Conservation (phyloP, 2,888 invertebrate genomes). For the Fragum fragum region DNA sequence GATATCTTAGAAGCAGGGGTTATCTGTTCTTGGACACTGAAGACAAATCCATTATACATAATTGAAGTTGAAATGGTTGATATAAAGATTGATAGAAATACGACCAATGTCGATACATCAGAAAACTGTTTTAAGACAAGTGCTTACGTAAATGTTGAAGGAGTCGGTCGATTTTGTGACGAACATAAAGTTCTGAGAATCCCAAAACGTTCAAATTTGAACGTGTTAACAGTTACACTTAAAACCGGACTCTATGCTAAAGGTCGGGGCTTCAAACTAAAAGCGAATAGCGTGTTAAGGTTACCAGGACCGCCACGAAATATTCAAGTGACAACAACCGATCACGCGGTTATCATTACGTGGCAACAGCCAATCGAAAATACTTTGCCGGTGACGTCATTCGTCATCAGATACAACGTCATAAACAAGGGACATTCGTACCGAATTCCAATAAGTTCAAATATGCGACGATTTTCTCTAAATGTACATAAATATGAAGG, state of each 20-base stretch:
- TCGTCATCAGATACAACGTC: slow-evolving; percentile 40
- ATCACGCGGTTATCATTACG: slow-evolving; percentile 43
- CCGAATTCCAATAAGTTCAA: slow-evolving; percentile 28
- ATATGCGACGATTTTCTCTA: slow-evolving; percentile 45
- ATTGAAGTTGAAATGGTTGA: background rate
- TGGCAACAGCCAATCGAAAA: slow-evolving; percentile 50
- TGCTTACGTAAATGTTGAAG: slow-evolving; percentile 20
- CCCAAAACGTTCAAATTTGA: background rate
- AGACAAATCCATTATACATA: background rate
- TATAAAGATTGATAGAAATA: background rate
- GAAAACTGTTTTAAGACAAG: background rate
- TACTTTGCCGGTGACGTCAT: slow-evolving; percentile 51
- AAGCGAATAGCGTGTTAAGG: slow-evolving; percentile 12
- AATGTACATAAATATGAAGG: slow-evolving; percentile 45
- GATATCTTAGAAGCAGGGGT: slow-evolving; percentile 34
- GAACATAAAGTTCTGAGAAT: background rate
- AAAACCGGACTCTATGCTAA: slow-evolving; percentile 24
- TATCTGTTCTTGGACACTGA: slow-evolving; percentile 39
- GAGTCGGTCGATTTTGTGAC: slow-evolving; percentile 19
- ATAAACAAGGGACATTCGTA: background rate
- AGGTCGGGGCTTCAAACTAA: slow-evolving; percentile 46
- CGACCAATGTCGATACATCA: no score
- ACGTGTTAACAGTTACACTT: slow-evolving; percentile 22
- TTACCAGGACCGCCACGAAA: slow-evolving; percentile 50
- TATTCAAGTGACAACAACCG: slow-evolving; percentile 11